phyloP scores from a whole-genome alignment of 2,888 invertebrate genomes.

The Dynastes maya region DNA sequence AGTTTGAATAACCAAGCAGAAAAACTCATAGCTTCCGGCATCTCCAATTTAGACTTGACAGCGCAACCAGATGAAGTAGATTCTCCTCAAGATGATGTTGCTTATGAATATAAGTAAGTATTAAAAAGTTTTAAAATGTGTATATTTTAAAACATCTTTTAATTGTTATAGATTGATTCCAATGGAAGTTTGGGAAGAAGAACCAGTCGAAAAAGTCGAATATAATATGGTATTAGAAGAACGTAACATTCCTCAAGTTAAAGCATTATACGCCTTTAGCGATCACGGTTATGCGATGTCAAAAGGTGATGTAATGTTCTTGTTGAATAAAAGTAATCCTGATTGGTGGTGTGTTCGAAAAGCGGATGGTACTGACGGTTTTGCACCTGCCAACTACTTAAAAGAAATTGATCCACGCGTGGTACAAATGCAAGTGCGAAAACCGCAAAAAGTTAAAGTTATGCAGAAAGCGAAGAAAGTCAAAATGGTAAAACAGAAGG shows the following conservation, averaged over 20 bases:
- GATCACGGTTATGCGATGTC: slow-evolving; percentile 94
- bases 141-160: neutral
- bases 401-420: slow-evolving; percentile 92
- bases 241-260: slow-evolving; percentile 89
- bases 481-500: slow-evolving; percentile 88
- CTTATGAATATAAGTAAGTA: slow-evolving; percentile 64
- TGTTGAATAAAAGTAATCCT: slow-evolving; percentile 94
- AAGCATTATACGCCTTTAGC: slow-evolving; percentile 89
- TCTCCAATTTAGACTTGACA: slow-evolving; percentile 78
- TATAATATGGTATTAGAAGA: slow-evolving; percentile 91
- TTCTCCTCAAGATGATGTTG: slow-evolving; percentile 79
- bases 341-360: slow-evolving; percentile 99
- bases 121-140: neutral
- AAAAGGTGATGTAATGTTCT: slow-evolving; percentile 92
- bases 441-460: slow-evolving; percentile 85
- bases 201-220: slow-evolving; percentile 88
- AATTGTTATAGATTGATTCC: slow-evolving; percentile 78
- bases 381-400: slow-evolving; percentile 98
- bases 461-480: slow-evolving; percentile 93
- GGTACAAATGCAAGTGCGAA: slow-evolving; percentile 87
- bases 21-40: slow-evolving; percentile 82
- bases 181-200: slow-evolving; percentile 94
- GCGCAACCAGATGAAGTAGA: slow-evolving; percentile 78
- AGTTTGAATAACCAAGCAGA: slow-evolving; percentile 85
- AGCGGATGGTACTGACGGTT: slow-evolving; percentile 93